Conservation (phyloP, 1,140 invertebrate genomes). For the Philotrypesis tridentata region DNA sequence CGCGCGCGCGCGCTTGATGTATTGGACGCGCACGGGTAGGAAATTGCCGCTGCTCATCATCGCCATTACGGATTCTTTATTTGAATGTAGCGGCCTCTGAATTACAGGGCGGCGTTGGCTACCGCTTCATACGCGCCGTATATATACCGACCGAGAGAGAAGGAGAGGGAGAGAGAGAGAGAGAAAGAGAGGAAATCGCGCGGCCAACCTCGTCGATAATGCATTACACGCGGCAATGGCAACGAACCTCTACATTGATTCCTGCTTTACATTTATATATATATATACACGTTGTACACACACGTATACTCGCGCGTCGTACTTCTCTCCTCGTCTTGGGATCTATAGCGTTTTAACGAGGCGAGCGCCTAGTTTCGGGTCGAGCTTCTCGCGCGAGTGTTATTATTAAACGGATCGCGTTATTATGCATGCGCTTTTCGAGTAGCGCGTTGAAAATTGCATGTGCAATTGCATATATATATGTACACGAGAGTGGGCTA, state of each 20-base stretch:
- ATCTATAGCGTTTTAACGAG: background rate
- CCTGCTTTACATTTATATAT: too few species aligned
- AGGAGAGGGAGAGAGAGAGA: too few species aligned
- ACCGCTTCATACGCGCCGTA: constrained; percentile 70
- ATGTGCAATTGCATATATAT: too few species aligned
- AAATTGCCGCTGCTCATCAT: constrained; percentile 72
- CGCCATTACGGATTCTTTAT: constrained; percentile 74
- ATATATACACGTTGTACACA: too few species aligned
- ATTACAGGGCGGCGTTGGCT: constrained; percentile 72
- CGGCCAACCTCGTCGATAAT: constrained; percentile 18
- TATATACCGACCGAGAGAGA: background rate
- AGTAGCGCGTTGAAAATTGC: too few species aligned
- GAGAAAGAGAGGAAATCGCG: background rate
- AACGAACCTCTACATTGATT: constrained; percentile 50
- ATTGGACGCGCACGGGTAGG: constrained; percentile 40
- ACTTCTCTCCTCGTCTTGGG: background rate
- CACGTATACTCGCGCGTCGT: too few species aligned
- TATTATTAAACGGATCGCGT: background rate
- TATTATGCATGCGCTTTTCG: background rate
- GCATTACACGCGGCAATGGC: constrained; percentile 44
- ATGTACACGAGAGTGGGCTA: background rate
- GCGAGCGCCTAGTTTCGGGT: background rate
- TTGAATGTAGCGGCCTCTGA: constrained; percentile 69
- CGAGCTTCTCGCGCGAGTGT: too few species aligned
- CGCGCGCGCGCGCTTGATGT: constrained; percentile 41